Evolutionary conservation across 2,797 vertebrate genomes (phyloP).

Genomic region (Lophotriccus pileatus): DNA sequence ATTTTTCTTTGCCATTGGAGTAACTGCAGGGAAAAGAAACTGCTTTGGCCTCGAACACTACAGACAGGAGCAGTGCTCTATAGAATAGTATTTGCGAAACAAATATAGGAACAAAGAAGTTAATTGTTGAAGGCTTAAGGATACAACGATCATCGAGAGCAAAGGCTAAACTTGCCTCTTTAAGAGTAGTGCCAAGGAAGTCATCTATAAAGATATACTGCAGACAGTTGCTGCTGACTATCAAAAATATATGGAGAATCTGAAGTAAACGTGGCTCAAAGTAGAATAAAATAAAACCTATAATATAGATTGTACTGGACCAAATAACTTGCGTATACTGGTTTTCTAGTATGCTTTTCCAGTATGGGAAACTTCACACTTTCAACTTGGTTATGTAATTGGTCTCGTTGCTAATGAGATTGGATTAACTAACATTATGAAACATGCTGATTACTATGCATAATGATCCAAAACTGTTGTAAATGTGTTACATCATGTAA

Average conservation of each 20-base stretch:
- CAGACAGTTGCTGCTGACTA: not conserved
- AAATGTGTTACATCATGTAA: rapidly evolving
- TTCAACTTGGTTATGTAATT: not conserved
- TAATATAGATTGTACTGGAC: not conserved
- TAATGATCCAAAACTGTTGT: not conserved
- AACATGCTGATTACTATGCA: not conserved
- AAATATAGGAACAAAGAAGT: not conserved
- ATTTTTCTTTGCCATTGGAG: not conserved
- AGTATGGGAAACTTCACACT: not conserved
- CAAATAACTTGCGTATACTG: not conserved
- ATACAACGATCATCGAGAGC: not conserved
- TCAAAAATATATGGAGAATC: not conserved
- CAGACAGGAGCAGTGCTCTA: not conserved
- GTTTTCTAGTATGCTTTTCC: not conserved
- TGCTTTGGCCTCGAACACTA: not conserved
- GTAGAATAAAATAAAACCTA: not conserved
- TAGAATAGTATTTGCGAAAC: not conserved
- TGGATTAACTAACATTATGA: not conserved
- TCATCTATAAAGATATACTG: not conserved
- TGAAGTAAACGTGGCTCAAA: not conserved
- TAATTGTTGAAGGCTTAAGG: not conserved
- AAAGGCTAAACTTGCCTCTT: not conserved
- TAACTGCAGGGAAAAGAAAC: not conserved
- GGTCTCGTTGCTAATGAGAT: not conserved
- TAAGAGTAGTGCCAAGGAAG: not conserved